phyloP scores from a whole-genome alignment of 2,797 vertebrate species.

The Psittacula echo region DNA sequence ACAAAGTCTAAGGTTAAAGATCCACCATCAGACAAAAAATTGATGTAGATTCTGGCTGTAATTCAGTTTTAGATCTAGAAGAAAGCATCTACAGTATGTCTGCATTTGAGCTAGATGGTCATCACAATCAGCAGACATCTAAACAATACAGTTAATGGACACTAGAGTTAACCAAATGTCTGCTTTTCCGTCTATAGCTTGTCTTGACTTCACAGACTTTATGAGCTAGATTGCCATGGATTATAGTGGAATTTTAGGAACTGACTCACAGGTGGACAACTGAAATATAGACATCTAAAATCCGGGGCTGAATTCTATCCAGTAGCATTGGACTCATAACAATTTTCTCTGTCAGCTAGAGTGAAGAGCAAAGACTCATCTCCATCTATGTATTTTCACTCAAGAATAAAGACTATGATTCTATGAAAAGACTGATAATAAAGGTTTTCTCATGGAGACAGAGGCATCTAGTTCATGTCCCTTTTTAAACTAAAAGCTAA shows the following conservation, averaged over 20 bases:
- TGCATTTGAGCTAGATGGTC: neutral
- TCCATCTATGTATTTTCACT: neutral
- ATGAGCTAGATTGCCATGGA: neutral
- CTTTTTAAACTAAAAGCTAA: neutral
- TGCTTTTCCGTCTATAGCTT: neutral
- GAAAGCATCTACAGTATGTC: neutral
- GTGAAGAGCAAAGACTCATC: neutral
- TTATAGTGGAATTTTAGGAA: neutral
- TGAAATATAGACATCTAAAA: neutral
- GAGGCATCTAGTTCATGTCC: neutral
- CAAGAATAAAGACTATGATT: neutral
- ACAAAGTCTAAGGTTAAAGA: neutral
- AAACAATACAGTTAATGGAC: neutral
- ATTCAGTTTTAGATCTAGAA: neutral
- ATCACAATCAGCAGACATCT: neutral
- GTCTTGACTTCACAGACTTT: neutral
- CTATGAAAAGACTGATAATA: neutral
- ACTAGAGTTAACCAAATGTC: neutral
- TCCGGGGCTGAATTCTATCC: neutral
- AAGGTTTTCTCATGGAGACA: neutral
- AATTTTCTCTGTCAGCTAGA: neutral
- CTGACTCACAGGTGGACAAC: neutral
- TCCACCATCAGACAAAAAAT: neutral
- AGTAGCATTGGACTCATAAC: neutral
- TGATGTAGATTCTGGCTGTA: neutral